phyloP scores from a whole-genome alignment of 64 coral and sea anemone genomes.

The Exaiptasia diaphana region DNA sequence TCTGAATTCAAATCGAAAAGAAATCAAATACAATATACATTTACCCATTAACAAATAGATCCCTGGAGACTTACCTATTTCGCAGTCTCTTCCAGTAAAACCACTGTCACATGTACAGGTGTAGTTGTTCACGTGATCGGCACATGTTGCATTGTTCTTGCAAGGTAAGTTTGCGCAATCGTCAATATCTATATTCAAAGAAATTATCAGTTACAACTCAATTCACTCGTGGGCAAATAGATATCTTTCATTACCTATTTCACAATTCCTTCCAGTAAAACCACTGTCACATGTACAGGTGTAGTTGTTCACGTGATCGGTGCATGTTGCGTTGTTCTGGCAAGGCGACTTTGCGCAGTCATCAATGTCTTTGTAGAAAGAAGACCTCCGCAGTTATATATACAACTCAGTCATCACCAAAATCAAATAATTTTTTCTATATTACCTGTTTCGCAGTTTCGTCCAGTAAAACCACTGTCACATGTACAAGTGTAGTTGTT shows the following conservation, averaged over 20 bases:
- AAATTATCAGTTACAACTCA: not conserved
- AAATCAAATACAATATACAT: not conserved
- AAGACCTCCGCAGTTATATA: no score
- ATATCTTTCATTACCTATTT: constrained; percentile 10
- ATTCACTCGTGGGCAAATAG: not conserved
- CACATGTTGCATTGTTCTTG: not conserved
- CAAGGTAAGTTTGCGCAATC: constrained; percentile 4
- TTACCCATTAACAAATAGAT: not conserved
- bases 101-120: constrained; percentile 4
- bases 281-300: constrained; percentile 5
- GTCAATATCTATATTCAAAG: not conserved
- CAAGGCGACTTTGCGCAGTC: constrained; percentile 43
- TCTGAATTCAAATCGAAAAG: not conserved
- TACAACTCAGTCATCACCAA: no score
- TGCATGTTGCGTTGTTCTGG: constrained; percentile 27
- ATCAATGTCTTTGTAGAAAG: constrained; percentile 61
- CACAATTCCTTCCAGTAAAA: constrained; percentile 25
- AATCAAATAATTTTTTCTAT: no score
- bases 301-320: constrained; percentile 41
- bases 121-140: constrained; percentile 5
- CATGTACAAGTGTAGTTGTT: constrained; percentile 9
- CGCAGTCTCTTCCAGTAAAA: constrained; percentile 4
- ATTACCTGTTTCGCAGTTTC: not conserved
- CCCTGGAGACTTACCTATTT: not conserved
- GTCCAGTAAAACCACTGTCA: constrained; percentile 6